Conservation (phyloP, 2,888 invertebrate species). For the Ophion obscuratus region DNA sequence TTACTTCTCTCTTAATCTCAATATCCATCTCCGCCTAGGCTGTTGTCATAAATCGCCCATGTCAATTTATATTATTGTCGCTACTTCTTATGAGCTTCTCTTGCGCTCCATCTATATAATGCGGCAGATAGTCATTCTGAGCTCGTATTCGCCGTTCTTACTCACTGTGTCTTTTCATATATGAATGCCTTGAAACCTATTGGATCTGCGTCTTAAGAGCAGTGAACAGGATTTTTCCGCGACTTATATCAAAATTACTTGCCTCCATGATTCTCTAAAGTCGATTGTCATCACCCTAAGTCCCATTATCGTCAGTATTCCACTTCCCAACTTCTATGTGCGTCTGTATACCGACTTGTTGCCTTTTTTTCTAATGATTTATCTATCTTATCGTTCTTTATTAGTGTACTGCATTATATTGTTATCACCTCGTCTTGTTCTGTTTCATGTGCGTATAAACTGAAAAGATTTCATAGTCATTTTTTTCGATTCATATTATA, state of each 20-base stretch:
- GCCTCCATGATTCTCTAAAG: constrained; percentile 51
- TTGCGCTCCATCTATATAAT: neutral
- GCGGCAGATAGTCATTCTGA: constrained; percentile 11
- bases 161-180: constrained; percentile 32
- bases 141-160: constrained; percentile 19
- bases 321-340: neutral
- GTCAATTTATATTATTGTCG: constrained; percentile 61
- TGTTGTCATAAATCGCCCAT: constrained; percentile 59
- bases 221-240: constrained; percentile 36
- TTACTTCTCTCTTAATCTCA: constrained; percentile 2
- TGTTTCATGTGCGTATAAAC: too few species aligned
- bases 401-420: neutral
- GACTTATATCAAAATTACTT: constrained; percentile 48
- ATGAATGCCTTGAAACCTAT: constrained; percentile 27
- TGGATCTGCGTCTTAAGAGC: constrained; percentile 8
- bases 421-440: neutral
- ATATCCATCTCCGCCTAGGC: constrained; percentile 1
- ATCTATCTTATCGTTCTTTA: neutral
- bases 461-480: too few species aligned
- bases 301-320: constrained; percentile 54
- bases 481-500: neutral
- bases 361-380: neutral
- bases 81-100: constrained; percentile 1
- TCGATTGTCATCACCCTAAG: constrained; percentile 56
- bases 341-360: neutral